Evolutionary conservation across 2,888 invertebrate species (phyloP), one percentile per base, ranked within the genome.

Genomic region (Drosophila seclusa): DNA sequence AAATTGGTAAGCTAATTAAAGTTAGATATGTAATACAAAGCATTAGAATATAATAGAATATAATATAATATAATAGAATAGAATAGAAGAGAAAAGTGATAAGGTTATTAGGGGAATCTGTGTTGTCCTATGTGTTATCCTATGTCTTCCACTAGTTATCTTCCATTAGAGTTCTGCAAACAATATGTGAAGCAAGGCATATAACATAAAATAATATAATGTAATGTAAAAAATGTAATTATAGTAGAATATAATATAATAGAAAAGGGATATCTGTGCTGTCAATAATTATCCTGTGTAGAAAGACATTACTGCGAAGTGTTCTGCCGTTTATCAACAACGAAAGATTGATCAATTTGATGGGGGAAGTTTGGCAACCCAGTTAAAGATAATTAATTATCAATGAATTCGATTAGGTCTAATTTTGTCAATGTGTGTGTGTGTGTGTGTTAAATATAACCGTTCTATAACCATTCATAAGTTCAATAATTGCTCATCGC

Each of bases 401-500:
- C 2, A 24, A 24, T 8, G 8, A 24, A 16, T 45, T 45, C 8
- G 4, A 24, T 18, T 8, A n/a, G 24, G 18, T 18, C 24, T 48
- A 10, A 16, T 8, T 4, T 7, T 2, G 10, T 31, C 10, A 31
- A 5, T 42, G 42, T 21, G 21, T 13, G 42, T 21, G 21, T n/a
- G n/a, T 6, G 21, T 38, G 68, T 4, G 16, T 16, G 21, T 27
- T 13, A 38, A 36, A n/a, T 38, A 27, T 16, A 38, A 11, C 45
- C 24, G 1, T 45, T 45, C 5, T 31, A 16, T 24, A 34, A 24
- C 32, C 27, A 2, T 32, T 13, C 7, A 21, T 18, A 42, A 71
- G 58, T 72, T 66, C 31, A 58, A 36, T 31, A 71, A 70, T 62
- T 62, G 31, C 62, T 36, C 34, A 21, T 36, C 59, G 24, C 59